phyloP scores from a whole-genome alignment of 2,797 vertebrate species.

The Chelon labrosus region DNA sequence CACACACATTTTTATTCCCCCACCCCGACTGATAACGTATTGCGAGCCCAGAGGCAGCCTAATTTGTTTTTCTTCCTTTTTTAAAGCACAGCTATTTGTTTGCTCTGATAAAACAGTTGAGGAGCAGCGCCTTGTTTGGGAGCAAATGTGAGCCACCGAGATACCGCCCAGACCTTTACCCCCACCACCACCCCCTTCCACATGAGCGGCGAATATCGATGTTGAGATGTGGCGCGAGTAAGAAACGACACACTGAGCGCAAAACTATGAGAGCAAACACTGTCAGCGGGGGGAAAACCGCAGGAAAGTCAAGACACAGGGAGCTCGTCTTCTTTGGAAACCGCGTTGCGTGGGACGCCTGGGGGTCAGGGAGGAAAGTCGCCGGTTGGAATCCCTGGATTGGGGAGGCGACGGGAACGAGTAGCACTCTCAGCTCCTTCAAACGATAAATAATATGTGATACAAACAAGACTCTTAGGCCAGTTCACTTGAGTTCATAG shows the following conservation, averaged over 20 bases:
- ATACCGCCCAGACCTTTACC: slow-evolving; percentile 30
- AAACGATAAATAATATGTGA: too few relatives aligned
- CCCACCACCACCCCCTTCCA: slow-evolving; percentile 15
- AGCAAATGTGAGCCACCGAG: slow-evolving; percentile 7
- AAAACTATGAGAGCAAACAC: slow-evolving; percentile 45
- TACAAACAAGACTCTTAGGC: too few relatives aligned
- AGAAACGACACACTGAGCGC: slow-evolving; percentile 34
- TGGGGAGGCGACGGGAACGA: neutral
- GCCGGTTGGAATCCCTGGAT: slow-evolving; percentile 31
- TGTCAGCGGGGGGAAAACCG: slow-evolving; percentile 19
- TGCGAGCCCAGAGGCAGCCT: slow-evolving; percentile 27
- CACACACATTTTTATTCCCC: slow-evolving; percentile 3
- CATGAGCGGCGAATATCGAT: slow-evolving; percentile 48
- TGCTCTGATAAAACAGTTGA: slow-evolving; percentile 47
- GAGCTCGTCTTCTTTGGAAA: slow-evolving; percentile 18
- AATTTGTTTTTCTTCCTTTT: slow-evolving; percentile 42
- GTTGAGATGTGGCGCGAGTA: slow-evolving; percentile 23
- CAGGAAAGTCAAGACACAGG: slow-evolving; percentile 42
- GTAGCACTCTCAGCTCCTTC: neutral
- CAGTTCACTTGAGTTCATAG: too few relatives aligned
- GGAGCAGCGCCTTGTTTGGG: neutral
- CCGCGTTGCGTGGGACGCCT: slow-evolving; percentile 1
- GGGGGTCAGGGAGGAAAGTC: slow-evolving; percentile 28
- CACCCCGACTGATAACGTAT: neutral
- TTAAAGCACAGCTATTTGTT: slow-evolving; percentile 56